These are phyloP conservation scores for Embidobia sp. DNA, from an alignment of 2,888 invertebrate species.

Conservation along the genomic window DNA sequence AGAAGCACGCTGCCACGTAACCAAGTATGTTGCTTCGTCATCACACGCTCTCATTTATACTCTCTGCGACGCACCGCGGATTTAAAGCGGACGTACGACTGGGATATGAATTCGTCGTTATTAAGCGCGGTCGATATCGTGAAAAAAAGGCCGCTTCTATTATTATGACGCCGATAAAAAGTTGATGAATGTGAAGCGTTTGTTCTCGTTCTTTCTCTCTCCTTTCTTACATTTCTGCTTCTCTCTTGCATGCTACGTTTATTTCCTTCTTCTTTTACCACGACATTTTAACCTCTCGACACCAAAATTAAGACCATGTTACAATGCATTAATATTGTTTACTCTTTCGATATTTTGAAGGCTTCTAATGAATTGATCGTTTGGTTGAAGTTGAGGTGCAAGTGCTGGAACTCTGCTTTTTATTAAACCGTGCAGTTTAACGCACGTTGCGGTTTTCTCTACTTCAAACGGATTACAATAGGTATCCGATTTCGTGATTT, in stretches of 20 bases:
- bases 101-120: slow-evolving; percentile 46
- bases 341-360: too few species aligned
- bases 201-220: slow-evolving; percentile 1
- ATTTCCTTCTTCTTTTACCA: not conserved
- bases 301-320: slow-evolving; percentile 19
- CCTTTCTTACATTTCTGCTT: too few species aligned
- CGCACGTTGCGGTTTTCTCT: too few species aligned
- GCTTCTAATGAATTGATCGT: too few species aligned
- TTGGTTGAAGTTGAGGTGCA: too few species aligned
- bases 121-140: slow-evolving; percentile 48
- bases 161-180: slow-evolving; percentile 42
- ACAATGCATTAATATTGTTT: slow-evolving; percentile 19
- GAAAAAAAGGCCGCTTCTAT: slow-evolving; percentile 25
- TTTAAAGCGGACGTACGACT: slow-evolving; percentile 31
- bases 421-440: too few species aligned
- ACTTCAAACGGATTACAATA: too few species aligned
- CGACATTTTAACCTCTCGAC: too few species aligned
- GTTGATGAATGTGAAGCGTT: slow-evolving; percentile 42
- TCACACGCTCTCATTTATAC: slow-evolving; percentile 72
- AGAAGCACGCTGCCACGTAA: slow-evolving; percentile 65
- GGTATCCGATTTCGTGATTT: too few species aligned
- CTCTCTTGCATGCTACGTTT: too few species aligned
- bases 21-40: slow-evolving; percentile 72
- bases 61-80: slow-evolving; percentile 57
- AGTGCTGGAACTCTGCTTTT: too few species aligned